A percentile compares a stretch with the other conserved stretches of the same genome.
Evolutionary conservation across 1,140 invertebrate genomes (phyloP).

Genomic region (Dendroctonus ponderosae): DNA sequence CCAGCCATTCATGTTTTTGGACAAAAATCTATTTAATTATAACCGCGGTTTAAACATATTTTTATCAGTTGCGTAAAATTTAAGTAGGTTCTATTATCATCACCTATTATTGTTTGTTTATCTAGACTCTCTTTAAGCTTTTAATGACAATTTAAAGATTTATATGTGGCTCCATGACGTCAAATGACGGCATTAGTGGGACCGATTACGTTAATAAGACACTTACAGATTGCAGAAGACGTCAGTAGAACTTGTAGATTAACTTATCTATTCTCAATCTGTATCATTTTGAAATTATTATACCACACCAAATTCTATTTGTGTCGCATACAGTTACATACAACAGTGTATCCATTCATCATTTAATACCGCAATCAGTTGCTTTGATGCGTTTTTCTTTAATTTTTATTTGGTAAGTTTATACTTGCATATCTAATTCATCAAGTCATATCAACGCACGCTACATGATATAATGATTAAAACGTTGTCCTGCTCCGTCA

Average conservation of each 20-base stretch:
- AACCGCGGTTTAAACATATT: too few species aligned
- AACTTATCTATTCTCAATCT: constrained; percentile 5
- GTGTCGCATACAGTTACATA: too few species aligned
- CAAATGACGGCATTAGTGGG: constrained; percentile 24
- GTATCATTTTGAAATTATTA: constrained; percentile 15
- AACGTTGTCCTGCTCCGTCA: too few species aligned
- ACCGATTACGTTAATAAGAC: constrained; percentile 16
- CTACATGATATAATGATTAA: too few species aligned
- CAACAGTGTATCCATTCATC: too few species aligned
- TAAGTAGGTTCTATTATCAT: constrained; percentile 1
- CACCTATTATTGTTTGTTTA: constrained; percentile 7
- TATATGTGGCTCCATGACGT: constrained; percentile 18
- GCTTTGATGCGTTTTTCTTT: too few species aligned
- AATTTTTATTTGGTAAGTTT: too few species aligned
- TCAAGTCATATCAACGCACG: too few species aligned
- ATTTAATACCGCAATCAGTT: too few species aligned
- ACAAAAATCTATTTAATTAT: too few species aligned
- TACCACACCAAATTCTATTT: neutral
- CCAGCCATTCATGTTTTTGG: too few species aligned
- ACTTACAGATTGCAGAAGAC: constrained; percentile 20
- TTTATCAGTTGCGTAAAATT: neutral
- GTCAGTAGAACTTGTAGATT: constrained; percentile 16
- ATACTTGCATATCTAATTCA: too few species aligned
- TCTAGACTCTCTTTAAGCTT: constrained; percentile 8
- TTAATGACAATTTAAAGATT: constrained; percentile 15